A percentile compares a stretch with the other conserved stretches of the same genome.
Conservation (phyloP, 2,113 vertebrate species). For the Anhinga anhinga region DNA sequence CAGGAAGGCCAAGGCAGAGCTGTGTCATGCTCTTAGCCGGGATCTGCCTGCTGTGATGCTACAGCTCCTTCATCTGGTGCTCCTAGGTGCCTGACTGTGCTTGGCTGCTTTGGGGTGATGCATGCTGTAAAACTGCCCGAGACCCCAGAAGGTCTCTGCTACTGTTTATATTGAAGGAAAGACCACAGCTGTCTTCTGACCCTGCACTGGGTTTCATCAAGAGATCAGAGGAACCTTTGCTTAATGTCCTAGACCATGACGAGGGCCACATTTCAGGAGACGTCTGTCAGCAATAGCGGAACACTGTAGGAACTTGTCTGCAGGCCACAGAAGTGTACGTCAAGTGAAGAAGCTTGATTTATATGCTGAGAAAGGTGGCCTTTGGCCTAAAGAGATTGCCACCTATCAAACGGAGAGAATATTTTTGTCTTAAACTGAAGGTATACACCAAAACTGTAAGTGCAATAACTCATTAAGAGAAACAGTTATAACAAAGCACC, state of each 20-base stretch:
- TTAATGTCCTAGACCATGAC: neutral
- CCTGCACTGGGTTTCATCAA: neutral
- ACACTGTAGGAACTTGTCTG: neutral
- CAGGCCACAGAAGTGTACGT: neutral
- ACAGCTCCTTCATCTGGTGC: neutral
- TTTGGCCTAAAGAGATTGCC: neutral
- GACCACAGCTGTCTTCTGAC: neutral
- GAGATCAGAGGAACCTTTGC: neutral
- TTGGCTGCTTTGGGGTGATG: neutral
- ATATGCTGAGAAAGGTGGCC: neutral
- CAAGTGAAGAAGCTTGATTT: neutral
- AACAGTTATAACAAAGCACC: neutral
- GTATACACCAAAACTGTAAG: neutral
- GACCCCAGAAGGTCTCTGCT: neutral
- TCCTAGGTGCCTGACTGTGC: neutral
- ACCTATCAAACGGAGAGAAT: neutral
- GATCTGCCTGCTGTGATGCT: neutral
- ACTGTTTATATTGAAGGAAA: neutral
- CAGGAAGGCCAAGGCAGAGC: neutral
- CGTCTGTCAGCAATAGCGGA: neutral
- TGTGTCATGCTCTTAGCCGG: neutral
- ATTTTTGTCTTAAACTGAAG: neutral
- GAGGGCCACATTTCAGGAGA: neutral
- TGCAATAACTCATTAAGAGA: neutral
- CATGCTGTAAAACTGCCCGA: neutral